A percentile compares a stretch with the other conserved stretches of the same genome.
These are phyloP conservation scores for Macropodus opercularis DNA, from an alignment of 2,797 vertebrate species.

Conservation along the genomic window DNA sequence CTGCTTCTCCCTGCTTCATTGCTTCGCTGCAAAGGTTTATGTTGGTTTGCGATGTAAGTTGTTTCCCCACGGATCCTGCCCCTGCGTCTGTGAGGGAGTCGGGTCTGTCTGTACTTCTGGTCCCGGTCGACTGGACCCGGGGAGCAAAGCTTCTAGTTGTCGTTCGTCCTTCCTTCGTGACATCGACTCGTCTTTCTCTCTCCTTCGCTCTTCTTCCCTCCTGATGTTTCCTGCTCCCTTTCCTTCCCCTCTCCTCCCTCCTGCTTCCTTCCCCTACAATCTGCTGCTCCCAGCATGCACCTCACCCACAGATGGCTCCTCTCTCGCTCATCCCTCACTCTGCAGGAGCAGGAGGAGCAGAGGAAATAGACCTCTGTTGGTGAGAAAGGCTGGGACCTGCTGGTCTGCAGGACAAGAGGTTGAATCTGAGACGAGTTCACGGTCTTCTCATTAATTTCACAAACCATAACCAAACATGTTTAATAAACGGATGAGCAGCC, in stretches of 20 bases:
- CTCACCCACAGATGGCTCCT: constrained; percentile 54
- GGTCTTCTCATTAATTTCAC: no score
- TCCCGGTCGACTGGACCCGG: constrained; percentile 9
- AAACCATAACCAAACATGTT: no score
- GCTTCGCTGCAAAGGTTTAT: constrained; percentile 6
- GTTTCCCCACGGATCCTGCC: constrained; percentile 3
- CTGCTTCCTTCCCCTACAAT: constrained; percentile 19
- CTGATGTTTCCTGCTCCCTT: no score
- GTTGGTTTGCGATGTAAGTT: not conserved
- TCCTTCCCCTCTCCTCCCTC: not conserved
- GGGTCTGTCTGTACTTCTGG: constrained; percentile 13
- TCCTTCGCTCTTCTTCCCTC: not conserved
- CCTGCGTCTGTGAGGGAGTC: constrained; percentile 17
- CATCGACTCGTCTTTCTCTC: no score
- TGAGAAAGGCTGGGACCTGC: constrained; percentile 44
- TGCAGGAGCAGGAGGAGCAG: constrained; percentile 43
- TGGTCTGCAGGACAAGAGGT: not conserved
- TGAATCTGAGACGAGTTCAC: no score
- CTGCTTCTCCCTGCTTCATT: constrained; percentile 5
- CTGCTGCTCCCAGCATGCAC: constrained; percentile 56
- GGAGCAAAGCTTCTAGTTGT: constrained; percentile 24
- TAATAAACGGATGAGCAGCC: no score
- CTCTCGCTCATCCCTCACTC: constrained; percentile 26
- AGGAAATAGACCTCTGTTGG: constrained; percentile 56
- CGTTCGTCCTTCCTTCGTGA: no score